Evolutionary conservation across 2,888 invertebrate species (phyloP), one percentile per base, ranked within the genome.

Genomic region (Hydroisotoma schaefferi): DNA sequence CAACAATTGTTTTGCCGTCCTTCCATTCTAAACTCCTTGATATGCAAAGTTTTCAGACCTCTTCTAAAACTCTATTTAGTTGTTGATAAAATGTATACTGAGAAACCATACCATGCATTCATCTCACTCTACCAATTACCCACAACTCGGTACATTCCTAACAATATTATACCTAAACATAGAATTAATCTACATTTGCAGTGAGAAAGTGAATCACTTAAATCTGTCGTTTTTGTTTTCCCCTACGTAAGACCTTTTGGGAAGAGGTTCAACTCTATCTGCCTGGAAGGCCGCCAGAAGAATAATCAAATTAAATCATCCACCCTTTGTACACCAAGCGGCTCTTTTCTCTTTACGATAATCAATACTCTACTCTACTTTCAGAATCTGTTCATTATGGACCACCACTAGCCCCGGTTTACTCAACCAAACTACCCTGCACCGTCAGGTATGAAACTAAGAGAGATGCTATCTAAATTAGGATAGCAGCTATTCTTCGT

Each of bases 221-320:
- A 44, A 38, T 37, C 28, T 40, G 28, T 52, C 26, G 38, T 48
- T 54, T 55, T 29, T 55, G 23, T 43, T 25, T 59, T 47, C 25
- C 49, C 48, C 20, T 37, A 15, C 18, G 23, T 23, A 20, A n/a
- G 20, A 23, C 29, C 44, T 57, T 62, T 64, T 69, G 67, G 65
- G 66, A 66, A 69, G 67, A 65, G 58, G 70, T 67, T 70, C 70
- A 70, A 69, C 61, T 70, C 65, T 70, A 65, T 70, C 59, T 63
- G 62, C 37, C 67, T 70, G 70, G 70, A 70, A 63, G 52, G 28
- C 51, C 56, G 70, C 70, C 70, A 70, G 65, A 69, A 69, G 67
- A 69, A 69, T 69, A 69, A 70, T 70, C 70, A 70, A 68, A 70
- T 70, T 68, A 70, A 68, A 68, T 68, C 65, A 63, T 63, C 63